Percentiles rank a stretch among this genome's conserved stretches.
phyloP scores from a whole-genome alignment of 23 tunicate genomes.

The Diplosoma virens region DNA sequence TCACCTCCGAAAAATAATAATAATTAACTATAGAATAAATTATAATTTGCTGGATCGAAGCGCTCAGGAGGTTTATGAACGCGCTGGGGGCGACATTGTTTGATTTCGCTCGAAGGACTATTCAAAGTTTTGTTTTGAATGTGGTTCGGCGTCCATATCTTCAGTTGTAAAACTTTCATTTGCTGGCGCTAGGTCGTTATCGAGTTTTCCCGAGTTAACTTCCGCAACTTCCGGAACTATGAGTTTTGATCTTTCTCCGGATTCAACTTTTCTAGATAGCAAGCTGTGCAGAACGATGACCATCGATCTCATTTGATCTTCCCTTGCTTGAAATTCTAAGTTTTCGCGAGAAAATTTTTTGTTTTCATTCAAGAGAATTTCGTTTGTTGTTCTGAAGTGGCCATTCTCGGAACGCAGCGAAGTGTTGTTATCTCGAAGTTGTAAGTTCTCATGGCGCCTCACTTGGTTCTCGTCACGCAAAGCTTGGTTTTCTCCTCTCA shows the following conservation, averaged over 20 bases:
- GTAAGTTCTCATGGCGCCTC: slow-evolving; percentile 71
- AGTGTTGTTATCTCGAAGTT: slow-evolving; percentile 82
- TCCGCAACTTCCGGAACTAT: too few species aligned
- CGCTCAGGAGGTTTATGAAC: too few species aligned
- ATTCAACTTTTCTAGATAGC: slow-evolving; percentile 58
- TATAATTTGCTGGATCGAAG: too few species aligned
- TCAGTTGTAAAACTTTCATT: too few species aligned
- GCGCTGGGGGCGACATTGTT: too few species aligned
- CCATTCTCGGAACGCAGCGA: slow-evolving; percentile 72
- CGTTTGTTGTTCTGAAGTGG: slow-evolving; percentile 64
- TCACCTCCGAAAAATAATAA: too few species aligned
- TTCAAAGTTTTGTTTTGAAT: too few species aligned
- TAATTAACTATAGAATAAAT: too few species aligned
- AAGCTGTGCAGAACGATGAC: slow-evolving; percentile 78
- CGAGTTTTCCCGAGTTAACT: too few species aligned
- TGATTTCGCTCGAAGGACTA: too few species aligned
- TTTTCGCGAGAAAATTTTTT: slow-evolving; percentile 62
- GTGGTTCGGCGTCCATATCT: too few species aligned
- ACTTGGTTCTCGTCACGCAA: slow-evolving; percentile 86
- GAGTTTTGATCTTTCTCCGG: slow-evolving; percentile 32
- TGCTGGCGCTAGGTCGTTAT: too few species aligned
- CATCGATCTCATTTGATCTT: slow-evolving; percentile 87
- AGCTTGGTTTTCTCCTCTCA: slow-evolving; percentile 80
- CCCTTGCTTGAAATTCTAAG: slow-evolving; percentile 74
- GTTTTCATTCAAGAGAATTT: slow-evolving; percentile 57